Evolutionary conservation across 2,113 vertebrate species (phyloP).

Genomic region (Procavia capensis): DNA sequence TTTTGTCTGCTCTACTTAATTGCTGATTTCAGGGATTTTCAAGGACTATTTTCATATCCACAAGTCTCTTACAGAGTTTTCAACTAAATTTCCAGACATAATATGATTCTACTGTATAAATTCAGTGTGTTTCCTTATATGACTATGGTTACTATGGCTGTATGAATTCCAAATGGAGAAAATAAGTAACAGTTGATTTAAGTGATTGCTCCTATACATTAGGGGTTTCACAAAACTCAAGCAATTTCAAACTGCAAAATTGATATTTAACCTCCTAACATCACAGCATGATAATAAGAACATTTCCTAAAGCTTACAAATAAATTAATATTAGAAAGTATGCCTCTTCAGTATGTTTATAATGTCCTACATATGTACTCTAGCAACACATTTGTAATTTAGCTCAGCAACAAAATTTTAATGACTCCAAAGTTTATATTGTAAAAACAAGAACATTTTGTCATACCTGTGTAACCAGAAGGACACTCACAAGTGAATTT

Average conservation of each 20-base stretch:
- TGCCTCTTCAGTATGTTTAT: neutral
- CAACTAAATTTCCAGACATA: neutral
- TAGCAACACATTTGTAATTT: neutral
- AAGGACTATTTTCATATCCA: neutral
- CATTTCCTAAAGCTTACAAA: neutral
- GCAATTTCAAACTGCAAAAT: neutral
- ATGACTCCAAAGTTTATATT: neutral
- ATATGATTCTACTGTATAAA: neutral
- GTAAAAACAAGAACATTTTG: neutral
- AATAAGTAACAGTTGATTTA: neutral
- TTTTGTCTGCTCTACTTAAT: neutral
- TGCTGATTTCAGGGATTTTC: neutral
- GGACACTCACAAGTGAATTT: constrained; percentile 94
- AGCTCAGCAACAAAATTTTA: neutral
- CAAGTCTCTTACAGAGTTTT: neutral
- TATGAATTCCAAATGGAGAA: neutral
- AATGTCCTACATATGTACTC: neutral
- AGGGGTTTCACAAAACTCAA: neutral
- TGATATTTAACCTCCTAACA: neutral
- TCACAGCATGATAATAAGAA: neutral
- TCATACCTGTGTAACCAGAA: constrained; percentile 93
- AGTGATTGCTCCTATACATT: neutral
- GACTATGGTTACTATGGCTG: neutral
- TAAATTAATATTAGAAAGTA: neutral
- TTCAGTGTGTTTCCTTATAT: neutral